Evolutionary conservation across 1,140 invertebrate species (phyloP).

Genomic region (Cardiocondyla obscurior): DNA sequence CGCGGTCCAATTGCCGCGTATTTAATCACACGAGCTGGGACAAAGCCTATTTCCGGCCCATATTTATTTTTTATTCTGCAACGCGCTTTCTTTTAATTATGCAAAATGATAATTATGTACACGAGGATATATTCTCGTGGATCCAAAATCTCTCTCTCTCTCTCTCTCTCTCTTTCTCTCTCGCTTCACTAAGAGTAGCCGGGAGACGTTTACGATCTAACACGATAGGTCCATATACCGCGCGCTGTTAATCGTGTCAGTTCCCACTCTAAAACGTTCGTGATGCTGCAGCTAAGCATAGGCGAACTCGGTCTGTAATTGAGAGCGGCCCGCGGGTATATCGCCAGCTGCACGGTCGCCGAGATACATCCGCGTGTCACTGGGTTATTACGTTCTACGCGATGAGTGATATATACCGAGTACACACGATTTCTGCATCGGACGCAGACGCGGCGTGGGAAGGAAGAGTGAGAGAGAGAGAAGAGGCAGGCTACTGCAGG

Average conservation of each 20-base stretch:
- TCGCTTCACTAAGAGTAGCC: neutral
- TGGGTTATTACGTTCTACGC: constrained; percentile 47
- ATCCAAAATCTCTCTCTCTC: neutral
- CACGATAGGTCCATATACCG: constrained; percentile 21
- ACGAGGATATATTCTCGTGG: neutral
- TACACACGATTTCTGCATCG: constrained; percentile 27
- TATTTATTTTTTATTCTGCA: neutral
- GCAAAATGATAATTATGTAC: neutral
- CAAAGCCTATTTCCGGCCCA: neutral
- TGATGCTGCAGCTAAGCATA: constrained; percentile 45
- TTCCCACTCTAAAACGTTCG: constrained; percentile 50
- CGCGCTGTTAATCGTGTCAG: constrained; percentile 26
- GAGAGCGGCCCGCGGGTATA: constrained; percentile 38
- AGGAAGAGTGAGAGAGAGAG: neutral
- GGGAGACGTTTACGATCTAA: constrained; percentile 3
- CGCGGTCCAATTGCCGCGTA: neutral
- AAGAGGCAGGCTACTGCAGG: neutral
- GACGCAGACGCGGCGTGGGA: neutral
- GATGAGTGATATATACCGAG: constrained; percentile 47
- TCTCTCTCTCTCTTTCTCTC: no score
- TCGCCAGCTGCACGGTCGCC: constrained; percentile 38
- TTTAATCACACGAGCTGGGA: neutral
- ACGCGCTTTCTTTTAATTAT: neutral
- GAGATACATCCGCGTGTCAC: constrained; percentile 49
- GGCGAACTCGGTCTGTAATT: constrained; percentile 43